phyloP scores from a whole-genome alignment of 2,888 invertebrate genomes.

The Artemia sinica region DNA sequence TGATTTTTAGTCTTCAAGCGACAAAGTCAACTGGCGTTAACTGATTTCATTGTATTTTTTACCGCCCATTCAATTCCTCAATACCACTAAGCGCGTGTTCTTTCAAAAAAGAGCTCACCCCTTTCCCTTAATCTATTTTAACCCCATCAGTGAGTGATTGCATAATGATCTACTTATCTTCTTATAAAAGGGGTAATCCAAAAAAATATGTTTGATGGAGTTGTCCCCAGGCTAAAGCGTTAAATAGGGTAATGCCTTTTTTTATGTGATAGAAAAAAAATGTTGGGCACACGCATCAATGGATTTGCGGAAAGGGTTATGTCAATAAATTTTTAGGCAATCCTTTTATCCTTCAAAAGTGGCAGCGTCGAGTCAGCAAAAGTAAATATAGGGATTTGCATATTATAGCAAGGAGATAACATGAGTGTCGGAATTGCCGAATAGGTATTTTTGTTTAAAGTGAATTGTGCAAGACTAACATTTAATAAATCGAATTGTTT shows the following conservation, averaged over 20 bases:
- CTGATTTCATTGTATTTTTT: no score
- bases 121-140: not conserved
- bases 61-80: no score
- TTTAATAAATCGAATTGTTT: no score
- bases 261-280: conserved; percentile 9
- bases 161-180: conserved; percentile 9
- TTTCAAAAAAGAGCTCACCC: not conserved
- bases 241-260: conserved; percentile 9
- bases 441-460: no score
- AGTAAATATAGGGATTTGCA: no score
- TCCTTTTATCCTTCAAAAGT: not conserved
- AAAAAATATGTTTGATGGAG: conserved; percentile 12
- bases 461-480: no score
- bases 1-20: no score
- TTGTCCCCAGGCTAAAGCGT: conserved; percentile 5
- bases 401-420: no score
- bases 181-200: conserved; percentile 12
- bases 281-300: not conserved
- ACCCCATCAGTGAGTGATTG: conserved; percentile 9
- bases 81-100: not conserved
- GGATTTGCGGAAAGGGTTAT: not conserved
- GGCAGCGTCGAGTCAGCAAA: no score
- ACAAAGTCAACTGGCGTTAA: no score
- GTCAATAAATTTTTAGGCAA: conserved; percentile 4
- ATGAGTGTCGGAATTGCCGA: no score